phyloP scores from a whole-genome alignment of 2,797 vertebrate genomes.

The Channa striata region DNA sequence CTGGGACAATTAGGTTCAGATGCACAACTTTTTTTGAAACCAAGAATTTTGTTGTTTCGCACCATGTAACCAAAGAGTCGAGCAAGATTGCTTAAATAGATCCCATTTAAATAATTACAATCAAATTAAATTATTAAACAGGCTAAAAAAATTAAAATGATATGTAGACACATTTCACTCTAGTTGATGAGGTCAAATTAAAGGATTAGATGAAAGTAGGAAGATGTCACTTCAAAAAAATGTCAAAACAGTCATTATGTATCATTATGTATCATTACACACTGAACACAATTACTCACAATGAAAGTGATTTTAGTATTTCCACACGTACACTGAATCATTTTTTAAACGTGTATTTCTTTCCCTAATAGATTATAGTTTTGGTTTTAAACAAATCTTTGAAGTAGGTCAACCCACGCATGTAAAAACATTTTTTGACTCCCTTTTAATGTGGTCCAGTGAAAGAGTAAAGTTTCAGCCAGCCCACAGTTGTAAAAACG shows the following conservation, averaged over 20 bases:
- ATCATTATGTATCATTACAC: slow-evolving; percentile 27
- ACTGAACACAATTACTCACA: slow-evolving; percentile 48
- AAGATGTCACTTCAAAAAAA: slow-evolving; percentile 30
- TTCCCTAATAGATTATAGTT: slow-evolving; percentile 31
- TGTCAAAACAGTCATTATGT: slow-evolving; percentile 40
- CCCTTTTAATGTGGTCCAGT: slow-evolving; percentile 51
- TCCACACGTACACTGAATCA: slow-evolving; percentile 24
- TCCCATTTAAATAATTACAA: neutral
- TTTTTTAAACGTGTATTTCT: slow-evolving; percentile 21
- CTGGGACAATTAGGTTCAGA: slow-evolving; percentile 46
- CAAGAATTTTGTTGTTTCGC: slow-evolving; percentile 14
- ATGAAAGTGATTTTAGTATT: slow-evolving; percentile 52
- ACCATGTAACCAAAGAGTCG: neutral
- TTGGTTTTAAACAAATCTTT: slow-evolving; percentile 31
- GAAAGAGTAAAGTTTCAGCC: slow-evolving; percentile 24
- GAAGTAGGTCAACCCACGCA: slow-evolving; percentile 53
- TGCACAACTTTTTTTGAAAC: slow-evolving; percentile 44
- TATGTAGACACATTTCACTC: neutral
- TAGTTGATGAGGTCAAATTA: neutral
- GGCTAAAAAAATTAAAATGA: neutral
- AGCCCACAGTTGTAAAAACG: slow-evolving; percentile 30
- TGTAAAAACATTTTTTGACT: slow-evolving; percentile 30
- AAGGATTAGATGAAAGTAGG: slow-evolving; percentile 14
- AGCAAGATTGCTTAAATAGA: neutral
- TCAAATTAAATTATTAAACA: neutral